Conservation (phyloP, 2,113 vertebrate species). For the Tylochromis polylepis region DNA sequence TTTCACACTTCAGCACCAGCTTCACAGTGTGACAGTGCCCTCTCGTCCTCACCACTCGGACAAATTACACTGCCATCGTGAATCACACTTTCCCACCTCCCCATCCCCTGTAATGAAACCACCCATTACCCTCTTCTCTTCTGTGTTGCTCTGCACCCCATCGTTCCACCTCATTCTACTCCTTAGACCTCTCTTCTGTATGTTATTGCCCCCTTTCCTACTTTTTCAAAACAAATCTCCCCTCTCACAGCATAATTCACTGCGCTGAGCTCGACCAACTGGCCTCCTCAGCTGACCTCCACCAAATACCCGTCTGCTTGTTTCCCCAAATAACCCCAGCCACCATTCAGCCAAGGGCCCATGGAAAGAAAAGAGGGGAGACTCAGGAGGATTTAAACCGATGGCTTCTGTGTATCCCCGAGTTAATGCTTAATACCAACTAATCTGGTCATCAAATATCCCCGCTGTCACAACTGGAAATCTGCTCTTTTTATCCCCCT, state of each 20-base stretch:
- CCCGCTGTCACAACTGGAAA: constrained; percentile 50
- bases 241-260: constrained; percentile 66
- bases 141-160: constrained; percentile 5
- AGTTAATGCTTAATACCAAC: constrained; percentile 68
- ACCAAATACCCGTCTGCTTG: constrained; percentile 37
- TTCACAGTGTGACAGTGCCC: constrained; percentile 39
- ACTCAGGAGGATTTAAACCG: constrained; percentile 42
- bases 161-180: constrained; percentile 7
- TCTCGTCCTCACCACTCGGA: constrained; percentile 30
- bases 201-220: constrained; percentile 57
- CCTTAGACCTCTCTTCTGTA: constrained; percentile 9
- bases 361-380: constrained; percentile 18
- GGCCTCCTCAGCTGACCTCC: constrained; percentile 47
- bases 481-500: constrained; percentile 16
- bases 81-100: constrained; percentile 42
- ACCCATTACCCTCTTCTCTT: constrained; percentile 25
- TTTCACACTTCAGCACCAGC: constrained; percentile 33
- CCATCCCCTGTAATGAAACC: constrained; percentile 2
- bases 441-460: constrained; percentile 71
- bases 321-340: constrained; percentile 42
- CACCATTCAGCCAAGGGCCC: constrained; percentile 33
- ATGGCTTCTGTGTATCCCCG: constrained; percentile 55
- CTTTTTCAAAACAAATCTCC: constrained; percentile 64
- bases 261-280: constrained; percentile 12
- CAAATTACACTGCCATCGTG: constrained; percentile 61